Evolutionary conservation across 2,888 invertebrate species (phyloP).

Genomic region (Xestobium rufovillosum): DNA sequence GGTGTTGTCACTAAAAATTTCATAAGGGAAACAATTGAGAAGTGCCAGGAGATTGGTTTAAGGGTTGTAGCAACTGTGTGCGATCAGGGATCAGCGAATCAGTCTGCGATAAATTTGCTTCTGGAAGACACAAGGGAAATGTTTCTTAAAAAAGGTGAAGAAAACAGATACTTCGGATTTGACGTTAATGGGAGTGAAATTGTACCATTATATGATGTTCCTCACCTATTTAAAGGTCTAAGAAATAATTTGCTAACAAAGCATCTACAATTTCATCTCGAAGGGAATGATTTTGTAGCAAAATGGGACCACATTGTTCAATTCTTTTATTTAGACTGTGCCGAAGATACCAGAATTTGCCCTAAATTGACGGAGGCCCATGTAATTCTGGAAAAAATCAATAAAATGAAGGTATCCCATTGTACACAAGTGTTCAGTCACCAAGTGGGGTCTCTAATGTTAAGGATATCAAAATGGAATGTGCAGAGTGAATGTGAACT

Average conservation of each 20-base stretch:
- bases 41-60: too few relatives aligned
- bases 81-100: conserved; percentile 22
- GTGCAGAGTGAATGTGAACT: conserved; percentile 8
- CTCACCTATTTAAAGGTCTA: conserved; percentile 21
- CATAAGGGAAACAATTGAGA: too few relatives aligned
- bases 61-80: conserved; percentile 21
- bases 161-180: conserved; percentile 7
- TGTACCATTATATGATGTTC: conserved; percentile 19
- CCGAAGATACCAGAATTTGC: conserved; percentile 14
- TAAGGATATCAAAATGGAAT: conserved; percentile 17
- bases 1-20: too few relatives aligned
- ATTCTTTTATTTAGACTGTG: conserved; percentile 18
- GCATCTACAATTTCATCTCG: conserved; percentile 14
- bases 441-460: conserved; percentile 20
- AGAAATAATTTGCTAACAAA: conserved; percentile 20
- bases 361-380: conserved; percentile 19
- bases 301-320: conserved; percentile 20
- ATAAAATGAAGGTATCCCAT: conserved; percentile 23
- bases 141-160: too few relatives aligned
- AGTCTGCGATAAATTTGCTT: conserved; percentile 14
- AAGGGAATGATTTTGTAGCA: conserved; percentile 10
- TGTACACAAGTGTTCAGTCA: conserved; percentile 23
- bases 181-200: conserved; percentile 4
- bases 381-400: conserved; percentile 17
- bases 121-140: conserved; percentile 6